A percentile compares a stretch with the other conserved stretches of the same genome.
phyloP scores from a whole-genome alignment of 2,888 invertebrate species.

The Tachina lurida region DNA sequence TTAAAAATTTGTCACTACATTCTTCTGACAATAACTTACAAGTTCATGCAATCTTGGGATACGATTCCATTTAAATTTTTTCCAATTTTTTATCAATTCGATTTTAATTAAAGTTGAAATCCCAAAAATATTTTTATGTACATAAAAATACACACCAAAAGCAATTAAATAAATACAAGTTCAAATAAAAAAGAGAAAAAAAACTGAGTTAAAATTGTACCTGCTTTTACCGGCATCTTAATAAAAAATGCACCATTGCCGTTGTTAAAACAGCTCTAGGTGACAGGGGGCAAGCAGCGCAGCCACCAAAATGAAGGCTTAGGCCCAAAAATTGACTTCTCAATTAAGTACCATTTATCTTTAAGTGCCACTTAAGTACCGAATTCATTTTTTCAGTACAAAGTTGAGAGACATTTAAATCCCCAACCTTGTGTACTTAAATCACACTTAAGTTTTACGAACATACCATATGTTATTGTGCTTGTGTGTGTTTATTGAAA shows the following conservation, averaged over 20 bases:
- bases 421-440: no score
- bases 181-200: not conserved
- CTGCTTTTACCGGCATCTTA: conserved; percentile 68
- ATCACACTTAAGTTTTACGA: no score
- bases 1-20: not conserved
- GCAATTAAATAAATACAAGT: not conserved
- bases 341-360: no score
- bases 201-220: conserved; percentile 63
- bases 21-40: not conserved
- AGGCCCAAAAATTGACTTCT: no score
- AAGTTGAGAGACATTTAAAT: no score
- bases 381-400: no score
- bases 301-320: conserved; percentile 30
- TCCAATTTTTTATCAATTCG: conserved; percentile 41
- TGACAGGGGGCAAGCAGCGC: not conserved
- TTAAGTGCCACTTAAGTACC: no score
- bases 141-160: conserved; percentile 9
- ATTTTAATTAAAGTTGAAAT: conserved; percentile 56
- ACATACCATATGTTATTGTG: no score
- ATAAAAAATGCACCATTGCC: conserved; percentile 21
- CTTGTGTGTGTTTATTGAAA: no score
- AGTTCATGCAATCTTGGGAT: not conserved
- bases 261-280: not conserved
- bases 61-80: conserved; percentile 25
- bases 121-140: conserved; percentile 1